phyloP scores from a whole-genome alignment of 1,140 invertebrate genomes.

The Lepidurus couesii region DNA sequence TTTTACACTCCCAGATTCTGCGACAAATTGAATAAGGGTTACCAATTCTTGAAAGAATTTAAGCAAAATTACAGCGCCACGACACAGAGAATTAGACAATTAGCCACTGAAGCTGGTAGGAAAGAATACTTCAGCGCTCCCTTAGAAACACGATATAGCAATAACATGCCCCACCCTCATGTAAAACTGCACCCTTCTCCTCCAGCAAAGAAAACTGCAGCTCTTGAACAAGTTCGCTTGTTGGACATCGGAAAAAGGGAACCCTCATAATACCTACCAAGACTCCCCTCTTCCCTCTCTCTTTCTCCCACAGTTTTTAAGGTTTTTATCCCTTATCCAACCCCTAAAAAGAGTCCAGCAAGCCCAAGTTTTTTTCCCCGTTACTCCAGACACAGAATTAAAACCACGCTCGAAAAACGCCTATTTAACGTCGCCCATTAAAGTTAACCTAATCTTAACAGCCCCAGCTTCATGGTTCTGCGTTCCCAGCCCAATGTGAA shows the following conservation, averaged over 20 bases:
- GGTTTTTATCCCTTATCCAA: background rate
- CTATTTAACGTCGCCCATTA: background rate
- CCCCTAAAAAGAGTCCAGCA: background rate
- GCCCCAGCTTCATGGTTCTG: background rate
- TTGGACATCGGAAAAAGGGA: background rate
- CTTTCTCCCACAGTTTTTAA: background rate
- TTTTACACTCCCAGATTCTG: background rate
- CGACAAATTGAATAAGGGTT: background rate
- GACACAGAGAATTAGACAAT: background rate
- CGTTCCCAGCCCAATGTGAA: background rate
- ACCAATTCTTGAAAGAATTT: background rate
- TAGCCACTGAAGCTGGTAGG: background rate
- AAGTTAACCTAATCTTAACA: slow-evolving; percentile 6
- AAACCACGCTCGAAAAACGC: background rate
- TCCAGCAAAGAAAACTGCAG: background rate
- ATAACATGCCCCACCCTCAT: slow-evolving; percentile 21
- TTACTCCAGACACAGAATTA: background rate
- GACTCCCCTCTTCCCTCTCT: background rate
- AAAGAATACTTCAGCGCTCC: background rate
- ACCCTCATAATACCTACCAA: background rate
- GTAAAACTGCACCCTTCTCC: slow-evolving; percentile 9
- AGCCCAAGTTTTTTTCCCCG: background rate
- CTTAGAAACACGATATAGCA: slow-evolving; percentile 19
- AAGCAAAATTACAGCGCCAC: background rate
- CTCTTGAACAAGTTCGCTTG: background rate